phyloP scores from a whole-genome alignment of 2,113 vertebrate species.

The Setophaga kirtlandii region DNA sequence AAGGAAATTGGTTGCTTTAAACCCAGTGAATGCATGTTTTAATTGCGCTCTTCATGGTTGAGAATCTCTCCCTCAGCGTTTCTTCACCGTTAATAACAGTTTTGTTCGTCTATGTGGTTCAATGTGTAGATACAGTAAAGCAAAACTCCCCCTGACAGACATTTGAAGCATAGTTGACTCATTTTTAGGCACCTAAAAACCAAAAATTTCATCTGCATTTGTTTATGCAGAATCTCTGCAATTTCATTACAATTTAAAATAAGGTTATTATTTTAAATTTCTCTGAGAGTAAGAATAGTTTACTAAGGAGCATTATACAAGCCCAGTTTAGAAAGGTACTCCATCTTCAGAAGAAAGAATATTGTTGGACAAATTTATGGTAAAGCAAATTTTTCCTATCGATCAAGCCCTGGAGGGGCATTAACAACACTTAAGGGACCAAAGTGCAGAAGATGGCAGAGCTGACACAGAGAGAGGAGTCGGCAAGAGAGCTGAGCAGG shows the following conservation, averaged over 20 bases:
- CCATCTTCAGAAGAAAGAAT: conserved; percentile 28
- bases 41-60: conserved; percentile 55
- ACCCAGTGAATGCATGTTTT: conserved; percentile 58
- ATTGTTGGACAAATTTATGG: conserved; percentile 64
- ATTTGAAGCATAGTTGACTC: background rate
- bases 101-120: background rate
- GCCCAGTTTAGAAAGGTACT: conserved; percentile 2
- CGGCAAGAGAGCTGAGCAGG: conserved; percentile 23
- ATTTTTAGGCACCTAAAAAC: background rate
- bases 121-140: background rate
- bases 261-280: background rate
- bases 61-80: conserved; percentile 6
- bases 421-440: conserved; percentile 65
- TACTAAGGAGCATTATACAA: background rate
- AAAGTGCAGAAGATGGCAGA: conserved; percentile 48
- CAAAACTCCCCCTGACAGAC: conserved; percentile 18
- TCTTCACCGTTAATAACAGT: background rate
- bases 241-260: conserved; percentile 2
- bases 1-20: conserved; percentile 72
- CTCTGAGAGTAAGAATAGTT: background rate
- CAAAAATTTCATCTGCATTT: background rate
- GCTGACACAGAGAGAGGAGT: conserved; percentile 17
- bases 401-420: conserved; percentile 70
- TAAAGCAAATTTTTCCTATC: conserved; percentile 68
- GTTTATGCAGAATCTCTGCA: background rate